Conservation (phyloP, 2,888 invertebrate genomes). For the Mythimna impura region DNA sequence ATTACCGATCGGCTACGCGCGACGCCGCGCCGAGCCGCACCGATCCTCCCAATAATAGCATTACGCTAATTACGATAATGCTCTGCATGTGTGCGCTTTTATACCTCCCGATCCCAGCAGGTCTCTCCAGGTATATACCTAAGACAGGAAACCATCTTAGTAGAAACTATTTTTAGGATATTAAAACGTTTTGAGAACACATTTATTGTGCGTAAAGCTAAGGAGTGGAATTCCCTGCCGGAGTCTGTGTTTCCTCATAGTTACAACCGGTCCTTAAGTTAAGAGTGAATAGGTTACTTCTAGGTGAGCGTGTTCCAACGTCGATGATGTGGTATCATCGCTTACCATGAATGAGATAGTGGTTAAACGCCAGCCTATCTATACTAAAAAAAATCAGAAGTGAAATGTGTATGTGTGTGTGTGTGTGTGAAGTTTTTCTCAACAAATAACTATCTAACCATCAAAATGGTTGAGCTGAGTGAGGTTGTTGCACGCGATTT, state of each 20-base stretch:
- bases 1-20: conserved; percentile 81
- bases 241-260: background rate
- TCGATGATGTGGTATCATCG: background rate
- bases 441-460: too few species aligned
- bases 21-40: conserved; percentile 74
- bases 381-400: too few species aligned
- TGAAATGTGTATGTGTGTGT: too few species aligned
- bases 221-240: too few species aligned
- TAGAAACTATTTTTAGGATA: background rate
- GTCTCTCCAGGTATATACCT: background rate
- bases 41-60: conserved; percentile 71
- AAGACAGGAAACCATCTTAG: background rate
- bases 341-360: background rate
- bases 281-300: background rate
- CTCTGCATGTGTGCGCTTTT: conserved; percentile 50
- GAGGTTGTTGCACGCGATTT: too few species aligned
- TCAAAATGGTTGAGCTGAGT: too few species aligned
- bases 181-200: too few species aligned
- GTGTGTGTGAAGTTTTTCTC: too few species aligned
- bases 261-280: background rate
- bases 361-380: background rate
- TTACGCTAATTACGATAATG: conserved; percentile 78
- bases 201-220: too few species aligned
- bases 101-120: conserved; percentile 25
- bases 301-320: background rate